Percentiles rank a stretch among this genome's conserved stretches.
Conservation (phyloP, 2,113 vertebrate species). For the Parus major region DNA sequence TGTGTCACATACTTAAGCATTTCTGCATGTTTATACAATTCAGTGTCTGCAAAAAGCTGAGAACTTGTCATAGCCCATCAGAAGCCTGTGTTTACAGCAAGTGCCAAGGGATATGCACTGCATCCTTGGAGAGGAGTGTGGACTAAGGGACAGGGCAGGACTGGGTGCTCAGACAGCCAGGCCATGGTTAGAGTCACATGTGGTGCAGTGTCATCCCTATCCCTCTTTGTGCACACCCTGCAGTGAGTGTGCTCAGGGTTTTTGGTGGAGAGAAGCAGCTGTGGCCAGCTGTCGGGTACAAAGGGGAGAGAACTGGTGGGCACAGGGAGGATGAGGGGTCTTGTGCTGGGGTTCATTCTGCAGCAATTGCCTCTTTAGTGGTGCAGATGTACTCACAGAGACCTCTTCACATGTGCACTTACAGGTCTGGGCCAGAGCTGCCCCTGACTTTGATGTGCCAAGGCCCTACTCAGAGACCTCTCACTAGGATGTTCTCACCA, state of each 20-base stretch:
- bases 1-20: not conserved
- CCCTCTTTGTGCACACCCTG: not conserved
- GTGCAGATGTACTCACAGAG: not conserved
- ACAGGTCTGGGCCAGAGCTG: not conserved
- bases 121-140: not conserved
- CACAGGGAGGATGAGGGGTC: not conserved
- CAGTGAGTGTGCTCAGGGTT: not conserved
- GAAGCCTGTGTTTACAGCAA: not conserved
- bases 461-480: not conserved
- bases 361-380: not conserved
- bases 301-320: accelerated
- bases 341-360: not conserved
- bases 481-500: not conserved
- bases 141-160: not conserved
- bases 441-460: not conserved
- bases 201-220: accelerated
- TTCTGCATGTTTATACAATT: not conserved
- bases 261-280: not conserved
- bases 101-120: not conserved
- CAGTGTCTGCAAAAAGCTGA: not conserved
- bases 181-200: not conserved
- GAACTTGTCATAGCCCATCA: not conserved
- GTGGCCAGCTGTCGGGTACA: not conserved
- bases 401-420: not conserved
- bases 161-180: not conserved